phyloP scores from a whole-genome alignment of 2,888 invertebrate genomes.

The Epistrophe grossulariae region DNA sequence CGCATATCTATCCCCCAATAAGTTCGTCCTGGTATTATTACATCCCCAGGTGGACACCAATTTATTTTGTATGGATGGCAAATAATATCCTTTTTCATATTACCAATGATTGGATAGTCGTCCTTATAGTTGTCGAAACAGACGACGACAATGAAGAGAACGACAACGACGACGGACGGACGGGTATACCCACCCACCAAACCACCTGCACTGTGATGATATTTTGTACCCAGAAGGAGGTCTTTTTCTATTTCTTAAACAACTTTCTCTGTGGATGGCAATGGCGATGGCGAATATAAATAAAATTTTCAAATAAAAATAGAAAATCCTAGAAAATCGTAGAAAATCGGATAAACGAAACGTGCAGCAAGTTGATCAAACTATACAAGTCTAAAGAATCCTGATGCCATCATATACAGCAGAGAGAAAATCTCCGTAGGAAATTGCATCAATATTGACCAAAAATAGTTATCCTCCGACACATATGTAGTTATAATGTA shows the following conservation, averaged over 20 bases:
- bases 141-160: neutral
- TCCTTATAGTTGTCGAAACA: conserved; percentile 32
- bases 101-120: conserved; percentile 73
- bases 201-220: conserved; percentile 18
- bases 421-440: conserved; percentile 56
- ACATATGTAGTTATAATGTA: conserved; percentile 30
- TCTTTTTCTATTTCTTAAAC: conserved; percentile 38
- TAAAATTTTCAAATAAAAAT: conserved; percentile 38
- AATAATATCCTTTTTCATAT: conserved; percentile 75
- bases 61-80: conserved; percentile 72
- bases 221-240: conserved; percentile 20
- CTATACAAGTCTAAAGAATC: conserved; percentile 30
- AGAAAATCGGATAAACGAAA: conserved; percentile 71
- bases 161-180: neutral
- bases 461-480: conserved; percentile 66
- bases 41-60: conserved; percentile 72
- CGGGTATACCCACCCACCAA: too few relatives aligned
- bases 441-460: conserved; percentile 76
- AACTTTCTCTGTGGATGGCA: conserved; percentile 31
- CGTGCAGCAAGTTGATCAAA: conserved; percentile 69
- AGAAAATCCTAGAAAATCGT: conserved; percentile 44
- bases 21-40: conserved; percentile 42
- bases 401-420: conserved; percentile 8
- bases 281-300: conserved; percentile 30
- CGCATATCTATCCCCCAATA: conserved; percentile 1